Conservation (phyloP, 2,797 vertebrate genomes). For the Loriculus beryllinus region DNA sequence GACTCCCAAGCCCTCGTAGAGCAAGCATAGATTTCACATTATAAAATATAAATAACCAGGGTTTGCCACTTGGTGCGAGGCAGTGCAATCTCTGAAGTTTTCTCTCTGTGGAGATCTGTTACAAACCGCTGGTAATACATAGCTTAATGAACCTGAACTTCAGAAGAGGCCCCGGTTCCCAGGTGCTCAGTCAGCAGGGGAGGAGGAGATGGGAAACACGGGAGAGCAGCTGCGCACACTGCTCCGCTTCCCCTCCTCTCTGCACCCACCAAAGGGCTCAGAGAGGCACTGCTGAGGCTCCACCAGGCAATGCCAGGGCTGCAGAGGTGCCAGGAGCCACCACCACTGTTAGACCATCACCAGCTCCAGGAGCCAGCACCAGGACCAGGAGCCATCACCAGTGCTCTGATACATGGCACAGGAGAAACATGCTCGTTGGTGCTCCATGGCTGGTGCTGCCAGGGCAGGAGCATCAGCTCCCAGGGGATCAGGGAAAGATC, state of each 20-base stretch:
- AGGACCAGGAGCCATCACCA: background rate
- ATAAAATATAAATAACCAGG: slow-evolving; percentile 43
- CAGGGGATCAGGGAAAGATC: fast-evolving
- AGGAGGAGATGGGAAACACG: background rate
- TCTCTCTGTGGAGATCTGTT: background rate
- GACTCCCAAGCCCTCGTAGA: background rate
- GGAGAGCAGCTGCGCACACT: background rate
- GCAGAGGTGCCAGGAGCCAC: background rate
- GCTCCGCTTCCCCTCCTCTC: background rate
- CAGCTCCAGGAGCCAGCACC: background rate
- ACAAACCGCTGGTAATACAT: background rate
- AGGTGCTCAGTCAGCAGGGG: background rate
- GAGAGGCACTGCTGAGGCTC: background rate
- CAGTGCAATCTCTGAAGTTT: background rate
- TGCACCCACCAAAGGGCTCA: fast-evolving
- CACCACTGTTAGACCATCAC: background rate
- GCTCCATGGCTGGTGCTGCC: fast-evolving
- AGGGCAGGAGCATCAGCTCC: background rate
- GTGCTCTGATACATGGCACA: fast-evolving
- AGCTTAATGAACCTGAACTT: background rate
- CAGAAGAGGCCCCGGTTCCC: background rate
- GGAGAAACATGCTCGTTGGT: fast-evolving
- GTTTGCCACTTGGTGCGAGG: background rate
- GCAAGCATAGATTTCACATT: slow-evolving; percentile 28
- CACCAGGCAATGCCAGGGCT: background rate